Evolutionary conservation across 2,888 invertebrate genomes (phyloP), one percentile per base, ranked within the genome.

Genomic region (Andrena bicolor): DNA sequence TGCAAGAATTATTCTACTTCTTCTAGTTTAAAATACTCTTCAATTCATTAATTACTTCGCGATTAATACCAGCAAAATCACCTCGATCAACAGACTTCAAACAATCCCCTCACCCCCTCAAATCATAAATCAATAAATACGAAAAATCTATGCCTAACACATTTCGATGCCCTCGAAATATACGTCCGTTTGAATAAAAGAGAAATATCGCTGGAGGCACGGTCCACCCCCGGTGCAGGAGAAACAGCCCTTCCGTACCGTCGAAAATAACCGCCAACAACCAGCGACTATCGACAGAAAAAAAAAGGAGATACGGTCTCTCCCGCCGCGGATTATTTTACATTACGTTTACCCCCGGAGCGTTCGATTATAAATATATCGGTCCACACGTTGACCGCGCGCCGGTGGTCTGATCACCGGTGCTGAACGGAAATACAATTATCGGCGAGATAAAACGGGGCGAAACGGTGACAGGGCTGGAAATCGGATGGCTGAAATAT

Each of bases 381-480:
- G 78, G 64, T 77, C 66, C 72, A 65, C 79, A 72, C 82, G 82
- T 84, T 75, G 83, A 82, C 82, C 85, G 85, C 80, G 76, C 83
- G 58, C 63, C 80, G 75, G 79, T 76, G 87, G 82, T 87, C 82
- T 79, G 79, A 86, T 86, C 82, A 83, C 73, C 82, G 84, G 86
- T 72, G 82, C 82, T 86, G 84, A 82, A 86, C 89, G 89, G 89
- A 90, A 91, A 92, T 90, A 90, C 89, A 90, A 91, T 92, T 92
- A 92, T 91, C 90, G 90, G 81, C 82, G 82, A 86, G 87, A 91
- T 90, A 89, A 91, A 89, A 88, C 88, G 86, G 81, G 82, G 82
- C 81, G 85, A 86, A 85, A 84, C 74, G 86, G 86, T 82, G 90
- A 89, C 84, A 83, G 84, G 78, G 75, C 75, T 85, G 86, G 85